Evolutionary conservation across 2,888 invertebrate genomes (phyloP), one percentile per base, ranked within the genome.

Genomic region (Phymatocera aterrima): DNA sequence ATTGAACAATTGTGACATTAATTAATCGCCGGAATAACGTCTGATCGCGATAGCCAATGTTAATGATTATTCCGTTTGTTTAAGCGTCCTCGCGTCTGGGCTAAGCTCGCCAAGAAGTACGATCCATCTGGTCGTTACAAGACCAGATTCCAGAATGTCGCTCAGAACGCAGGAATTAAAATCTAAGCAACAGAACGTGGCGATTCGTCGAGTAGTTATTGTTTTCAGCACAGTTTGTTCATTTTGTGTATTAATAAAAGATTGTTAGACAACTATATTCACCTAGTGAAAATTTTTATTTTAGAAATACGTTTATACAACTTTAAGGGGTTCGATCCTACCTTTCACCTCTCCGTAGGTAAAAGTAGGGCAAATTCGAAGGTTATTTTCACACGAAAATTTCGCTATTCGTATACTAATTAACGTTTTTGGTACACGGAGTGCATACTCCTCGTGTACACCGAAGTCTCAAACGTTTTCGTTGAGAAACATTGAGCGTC

Each of bases 51-150:
- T n/a, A n/a, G n/a, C n/a, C n/a, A n/a, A n/a, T n/a, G n/a, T n/a
- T n/a, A n/a, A n/a, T n/a, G n/a, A 43, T 77, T 77, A 10, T 8
- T 74, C 10, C 40, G 37, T 80, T 4, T 40, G n/a, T 81, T 72
- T 48, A 81, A 88, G 87, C 83, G 84, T 18, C 91, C 92, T 0
- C 92, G 92, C 0, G 90, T 93, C 85, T 96, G 95, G 94, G 92
- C 92, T 5, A 91, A 93, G 81, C 90, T 96, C 48, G 92, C 93
- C 81, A 92, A 88, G 54, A 95, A 95, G 89, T 96, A 93, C 88
- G 96, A 96, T 88, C 94, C 95, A 10, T 91, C 93, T 0, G 94
- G 94, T 40, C 87, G 91, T 74, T 96, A 94, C 92, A 93, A 92
- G 86, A 91, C 91, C 88, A 93, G 93, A 87, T 96, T 95, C 90